Conservation (phyloP, 2,113 vertebrate genomes). For the Thunnus maccoyii region DNA sequence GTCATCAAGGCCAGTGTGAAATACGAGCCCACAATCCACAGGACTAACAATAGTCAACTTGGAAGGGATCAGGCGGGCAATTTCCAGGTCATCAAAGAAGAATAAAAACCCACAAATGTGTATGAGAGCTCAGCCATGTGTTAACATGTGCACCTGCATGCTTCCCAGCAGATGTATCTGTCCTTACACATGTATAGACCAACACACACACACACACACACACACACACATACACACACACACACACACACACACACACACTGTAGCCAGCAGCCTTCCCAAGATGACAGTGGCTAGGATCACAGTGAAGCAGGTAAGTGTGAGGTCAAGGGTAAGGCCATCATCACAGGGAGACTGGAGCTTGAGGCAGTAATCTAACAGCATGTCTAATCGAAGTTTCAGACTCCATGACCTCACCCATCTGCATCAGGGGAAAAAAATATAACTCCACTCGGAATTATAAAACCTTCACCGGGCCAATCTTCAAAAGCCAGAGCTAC, state of each 20-base stretch:
- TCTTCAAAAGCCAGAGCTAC: conserved; percentile 48
- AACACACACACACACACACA: conserved; percentile 14
- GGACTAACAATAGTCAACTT: conserved; percentile 37
- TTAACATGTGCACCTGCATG: conserved; percentile 10
- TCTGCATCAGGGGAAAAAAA: conserved; percentile 17
- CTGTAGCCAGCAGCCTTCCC: conserved; percentile 9
- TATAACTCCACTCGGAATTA: conserved; percentile 29
- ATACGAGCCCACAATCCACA: conserved; percentile 36
- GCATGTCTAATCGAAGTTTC: conserved; percentile 60
- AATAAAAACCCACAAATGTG: neutral
- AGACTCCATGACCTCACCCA: conserved; percentile 55
- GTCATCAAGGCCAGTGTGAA: conserved; percentile 53
- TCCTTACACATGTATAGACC: neutral
- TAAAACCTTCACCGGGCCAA: conserved; percentile 28
- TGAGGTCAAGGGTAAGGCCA: conserved; percentile 59
- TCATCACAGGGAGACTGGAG: conserved; percentile 43
- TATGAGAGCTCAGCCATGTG: neutral
- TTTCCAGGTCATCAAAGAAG: conserved; percentile 28
- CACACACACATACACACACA: conserved; percentile 14
- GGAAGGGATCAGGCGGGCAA: too few relatives aligned
- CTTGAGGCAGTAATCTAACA: conserved; percentile 61
- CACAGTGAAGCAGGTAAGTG: conserved; percentile 21
- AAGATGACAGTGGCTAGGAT: conserved; percentile 28
- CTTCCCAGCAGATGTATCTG: neutral
- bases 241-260: neutral